A percentile compares a stretch with the other conserved stretches of the same genome.
phyloP scores from a whole-genome alignment of 1,140 invertebrate species.

The Neoseiulus cucumeris region DNA sequence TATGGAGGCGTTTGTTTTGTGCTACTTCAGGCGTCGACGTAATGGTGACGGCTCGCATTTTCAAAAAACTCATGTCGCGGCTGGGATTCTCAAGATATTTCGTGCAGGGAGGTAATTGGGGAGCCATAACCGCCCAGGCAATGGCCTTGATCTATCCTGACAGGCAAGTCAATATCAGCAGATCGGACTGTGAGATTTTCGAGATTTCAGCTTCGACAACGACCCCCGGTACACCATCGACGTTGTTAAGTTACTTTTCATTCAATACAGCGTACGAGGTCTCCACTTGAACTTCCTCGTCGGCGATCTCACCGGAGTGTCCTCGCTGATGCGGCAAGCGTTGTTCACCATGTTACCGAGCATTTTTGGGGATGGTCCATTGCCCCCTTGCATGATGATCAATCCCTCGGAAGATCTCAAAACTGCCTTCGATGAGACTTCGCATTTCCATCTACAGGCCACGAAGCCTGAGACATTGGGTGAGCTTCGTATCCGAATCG shows the following conservation, averaged over 20 bases:
- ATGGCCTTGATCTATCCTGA: conserved; percentile 47
- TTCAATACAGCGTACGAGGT: conserved; percentile 6
- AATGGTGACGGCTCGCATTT: conserved; percentile 43
- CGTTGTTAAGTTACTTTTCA: background rate
- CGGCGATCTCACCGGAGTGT: background rate
- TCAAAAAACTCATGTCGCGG: conserved; percentile 59
- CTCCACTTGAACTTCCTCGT: conserved; percentile 15
- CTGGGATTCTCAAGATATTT: conserved; percentile 54
- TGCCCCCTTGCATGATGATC: conserved; percentile 33
- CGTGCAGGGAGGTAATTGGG: conserved; percentile 59
- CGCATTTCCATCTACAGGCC: too few species aligned
- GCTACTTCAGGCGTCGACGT: conserved; percentile 30
- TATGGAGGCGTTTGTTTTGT: too few species aligned
- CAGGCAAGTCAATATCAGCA: too few species aligned
- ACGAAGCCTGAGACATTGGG: too few species aligned
- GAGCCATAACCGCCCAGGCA: conserved; percentile 22
- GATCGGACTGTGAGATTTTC: conserved; percentile 14
- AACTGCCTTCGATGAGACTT: too few species aligned
- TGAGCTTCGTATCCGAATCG: too few species aligned
- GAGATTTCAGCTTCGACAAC: too few species aligned
- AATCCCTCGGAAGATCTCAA: too few species aligned
- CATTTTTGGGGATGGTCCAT: conserved; percentile 34
- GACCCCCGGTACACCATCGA: too few species aligned
- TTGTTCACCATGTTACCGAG: conserved; percentile 35
- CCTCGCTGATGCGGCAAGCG: conserved; percentile 30